phyloP scores from a whole-genome alignment of 2,113 vertebrate genomes.

The Silurus glanis region DNA sequence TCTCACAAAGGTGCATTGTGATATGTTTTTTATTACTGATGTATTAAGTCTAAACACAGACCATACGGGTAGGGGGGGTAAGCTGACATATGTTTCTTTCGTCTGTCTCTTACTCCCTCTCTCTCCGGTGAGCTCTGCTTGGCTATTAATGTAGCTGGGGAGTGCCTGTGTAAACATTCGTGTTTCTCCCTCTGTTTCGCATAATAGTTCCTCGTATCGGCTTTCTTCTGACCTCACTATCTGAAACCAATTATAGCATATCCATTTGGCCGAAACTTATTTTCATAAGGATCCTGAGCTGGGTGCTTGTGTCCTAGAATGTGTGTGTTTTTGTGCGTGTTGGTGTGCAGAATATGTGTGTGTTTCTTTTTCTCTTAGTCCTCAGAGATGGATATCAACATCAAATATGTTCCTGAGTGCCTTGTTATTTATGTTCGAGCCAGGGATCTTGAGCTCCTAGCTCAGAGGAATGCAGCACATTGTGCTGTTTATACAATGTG shows the following conservation, averaged over 20 bases:
- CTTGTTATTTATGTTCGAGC: slow-evolving; percentile 97
- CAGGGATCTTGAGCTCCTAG: slow-evolving; percentile 85
- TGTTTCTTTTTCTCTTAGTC: slow-evolving; percentile 75
- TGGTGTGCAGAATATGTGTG: slow-evolving; percentile 38
- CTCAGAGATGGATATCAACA: slow-evolving; percentile 98
- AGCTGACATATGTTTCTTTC: slow-evolving; percentile 56
- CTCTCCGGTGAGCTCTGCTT: slow-evolving; percentile 67
- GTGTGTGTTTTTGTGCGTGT: slow-evolving; percentile 25
- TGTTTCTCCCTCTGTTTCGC: slow-evolving; percentile 86
- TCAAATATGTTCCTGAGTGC: slow-evolving; percentile 99
- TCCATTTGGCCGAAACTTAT: slow-evolving; percentile 98
- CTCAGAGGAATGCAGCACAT: slow-evolving; percentile 97
- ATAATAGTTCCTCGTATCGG: slow-evolving; percentile 92
- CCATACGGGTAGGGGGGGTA: slow-evolving; percentile 45
- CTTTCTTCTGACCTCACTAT: slow-evolving; percentile 97
- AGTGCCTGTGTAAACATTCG: slow-evolving; percentile 98
- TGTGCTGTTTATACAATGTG: slow-evolving; percentile 97
- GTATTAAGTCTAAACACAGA: slow-evolving; percentile 66
- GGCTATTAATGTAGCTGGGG: slow-evolving; percentile 82
- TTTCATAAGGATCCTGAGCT: slow-evolving; percentile 93
- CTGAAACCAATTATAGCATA: slow-evolving; percentile 99
- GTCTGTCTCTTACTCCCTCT: slow-evolving; percentile 54
- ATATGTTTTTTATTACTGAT: slow-evolving; percentile 68
- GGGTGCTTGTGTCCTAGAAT: slow-evolving; percentile 70
- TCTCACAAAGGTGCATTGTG: slow-evolving; percentile 71